phyloP scores from a whole-genome alignment of 2,113 vertebrate species.

The Prionailurus bengalensis region DNA sequence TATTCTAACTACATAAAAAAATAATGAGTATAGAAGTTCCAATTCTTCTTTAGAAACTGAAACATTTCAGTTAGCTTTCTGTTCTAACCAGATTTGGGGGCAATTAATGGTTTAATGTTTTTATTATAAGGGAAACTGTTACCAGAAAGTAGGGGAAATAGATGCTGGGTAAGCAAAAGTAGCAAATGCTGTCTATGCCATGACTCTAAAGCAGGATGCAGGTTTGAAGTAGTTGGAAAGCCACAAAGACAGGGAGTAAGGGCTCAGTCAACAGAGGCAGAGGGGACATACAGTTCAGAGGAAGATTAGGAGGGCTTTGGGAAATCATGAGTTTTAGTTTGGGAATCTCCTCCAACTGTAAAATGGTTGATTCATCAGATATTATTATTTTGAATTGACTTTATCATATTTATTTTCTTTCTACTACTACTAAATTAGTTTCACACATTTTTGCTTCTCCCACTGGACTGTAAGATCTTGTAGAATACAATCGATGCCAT shows the following conservation, averaged over 20 bases:
- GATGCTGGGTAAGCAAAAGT: not conserved
- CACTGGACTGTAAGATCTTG: not conserved
- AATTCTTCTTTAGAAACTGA: not conserved
- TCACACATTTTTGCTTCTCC: not conserved
- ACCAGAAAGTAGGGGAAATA: not conserved
- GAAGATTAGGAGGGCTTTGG: not conserved
- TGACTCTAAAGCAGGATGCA: not conserved
- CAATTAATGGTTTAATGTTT: not conserved
- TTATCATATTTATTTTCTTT: not conserved
- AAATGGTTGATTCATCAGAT: not conserved
- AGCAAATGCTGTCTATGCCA: not conserved
- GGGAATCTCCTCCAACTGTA: not conserved
- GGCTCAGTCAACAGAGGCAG: not conserved
- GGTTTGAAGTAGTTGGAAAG: not conserved
- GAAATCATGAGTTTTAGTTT: not conserved
- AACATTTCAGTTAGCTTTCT: not conserved
- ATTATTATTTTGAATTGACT: not conserved
- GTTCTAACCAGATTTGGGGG: not conserved
- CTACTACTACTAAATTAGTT: not conserved
- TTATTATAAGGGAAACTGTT: not conserved
- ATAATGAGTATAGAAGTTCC: not conserved
- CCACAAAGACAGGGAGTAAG: not conserved
- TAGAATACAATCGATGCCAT: not conserved
- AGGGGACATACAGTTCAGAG: not conserved
- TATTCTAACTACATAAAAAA: conserved; percentile 30